Base-by-base conservation (phyloP, 2,113 vertebrate genomes). In the Hylia prasina region DNA sequence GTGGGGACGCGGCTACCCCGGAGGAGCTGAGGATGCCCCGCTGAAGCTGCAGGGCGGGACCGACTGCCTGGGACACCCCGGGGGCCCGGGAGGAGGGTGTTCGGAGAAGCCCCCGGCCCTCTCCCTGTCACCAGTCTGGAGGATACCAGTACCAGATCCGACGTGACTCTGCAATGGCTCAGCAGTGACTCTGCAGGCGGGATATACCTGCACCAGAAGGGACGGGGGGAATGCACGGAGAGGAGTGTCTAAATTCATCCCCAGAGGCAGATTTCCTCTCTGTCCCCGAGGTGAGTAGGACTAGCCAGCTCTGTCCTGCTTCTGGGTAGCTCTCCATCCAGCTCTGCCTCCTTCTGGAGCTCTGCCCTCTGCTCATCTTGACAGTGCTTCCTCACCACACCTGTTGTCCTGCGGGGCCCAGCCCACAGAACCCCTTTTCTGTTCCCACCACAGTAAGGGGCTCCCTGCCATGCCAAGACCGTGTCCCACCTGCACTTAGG, bases 31-130 rank as follows among this genome's bases (percentile, higher is more conserved):
- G 16, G 56, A 18, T 28, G 69, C 13, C 31, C 13, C 2, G 15
- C 31, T 40, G 60, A 61, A 56, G 60, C 22, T 48, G 40, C 37
- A 40, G 37, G 63, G 30, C 53, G 3, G 5, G 22, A 31, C 10
- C 1, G 2, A 27, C 51, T 2, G 9, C 66, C 37, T 35, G 24
- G 20, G 23, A 23, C 22, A 48, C 8, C 42, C 27, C 51, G 16
- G 40, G 40, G 6, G 24, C 7, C 6, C 2, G 1, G 6, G 8
- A 13, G 3, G 3, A 8, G 3, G 6, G 9, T 11, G 22, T 20
- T 18, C 37, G 24, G 45, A 73, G 53, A 60, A 80, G 15, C 20
- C 47, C 9, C 14, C 2, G 1, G 1, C 10, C 16, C 31, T 66
- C 11, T 16, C 40, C 24, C 3, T 0, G 11, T 45, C 9, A 3